phyloP scores from a whole-genome alignment of 2,888 invertebrate genomes.

The Caenorhabditis angaria region DNA sequence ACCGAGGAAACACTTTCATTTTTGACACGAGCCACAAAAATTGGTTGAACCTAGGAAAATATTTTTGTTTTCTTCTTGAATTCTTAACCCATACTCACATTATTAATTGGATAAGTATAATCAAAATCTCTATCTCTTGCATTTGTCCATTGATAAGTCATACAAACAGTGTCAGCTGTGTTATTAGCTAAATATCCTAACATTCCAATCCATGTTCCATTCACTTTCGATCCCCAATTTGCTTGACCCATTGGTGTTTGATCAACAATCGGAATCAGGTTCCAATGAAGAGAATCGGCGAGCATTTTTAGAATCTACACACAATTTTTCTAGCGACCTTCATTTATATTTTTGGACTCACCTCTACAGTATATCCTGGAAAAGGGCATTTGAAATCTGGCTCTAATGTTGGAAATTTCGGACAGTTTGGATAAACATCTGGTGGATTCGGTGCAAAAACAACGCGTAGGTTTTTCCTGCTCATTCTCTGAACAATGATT shows the following conservation, averaged over 20 bases:
- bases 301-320: constrained; percentile 47
- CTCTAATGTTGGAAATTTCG: constrained; percentile 50
- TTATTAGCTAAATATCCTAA: constrained; percentile 57
- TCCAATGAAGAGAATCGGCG: constrained; percentile 29
- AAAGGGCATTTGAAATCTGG: constrained; percentile 58
- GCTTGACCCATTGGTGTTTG: constrained; percentile 37
- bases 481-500: too few species aligned
- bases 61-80: too few species aligned
- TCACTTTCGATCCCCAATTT: constrained; percentile 47
- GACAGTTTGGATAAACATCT: constrained; percentile 58
- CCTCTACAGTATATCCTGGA: constrained; percentile 61
- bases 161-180: constrained; percentile 55
- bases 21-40: constrained; percentile 42
- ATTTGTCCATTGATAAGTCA: constrained; percentile 58
- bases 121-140: constrained; percentile 48
- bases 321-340: too few species aligned
- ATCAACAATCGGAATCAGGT: constrained; percentile 33
- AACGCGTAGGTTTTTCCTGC: constrained; percentile 56
- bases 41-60: constrained; percentile 47
- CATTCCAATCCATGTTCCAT: constrained; percentile 53
- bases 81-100: constrained; percentile 41
- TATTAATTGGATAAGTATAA: constrained; percentile 56
- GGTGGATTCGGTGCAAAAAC: constrained; percentile 62
- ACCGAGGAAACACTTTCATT: constrained; percentile 40
- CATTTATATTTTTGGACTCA: constrained; percentile 1